Evolutionary conservation across 2,113 vertebrate genomes (phyloP).

Genomic region (Spermophilus dauricus): DNA sequence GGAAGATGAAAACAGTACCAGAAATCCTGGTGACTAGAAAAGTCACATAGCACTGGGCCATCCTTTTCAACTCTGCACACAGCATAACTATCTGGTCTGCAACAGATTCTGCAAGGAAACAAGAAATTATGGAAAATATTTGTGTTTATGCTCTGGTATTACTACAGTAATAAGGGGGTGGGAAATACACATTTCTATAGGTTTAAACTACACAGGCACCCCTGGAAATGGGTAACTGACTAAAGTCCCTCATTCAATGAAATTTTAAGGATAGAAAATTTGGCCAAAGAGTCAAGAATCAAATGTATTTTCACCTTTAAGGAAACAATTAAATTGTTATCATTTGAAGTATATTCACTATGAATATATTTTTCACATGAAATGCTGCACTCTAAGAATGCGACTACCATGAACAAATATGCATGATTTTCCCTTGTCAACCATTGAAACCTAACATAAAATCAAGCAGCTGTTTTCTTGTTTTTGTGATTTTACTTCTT

Average conservation of each 20-base stretch:
- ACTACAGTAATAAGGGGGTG: neutral
- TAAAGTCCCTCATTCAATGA: neutral
- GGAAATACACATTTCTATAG: neutral
- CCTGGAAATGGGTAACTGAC: neutral
- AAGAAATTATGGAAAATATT: neutral
- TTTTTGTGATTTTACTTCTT: neutral
- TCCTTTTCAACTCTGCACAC: constrained; percentile 4
- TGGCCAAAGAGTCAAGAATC: neutral
- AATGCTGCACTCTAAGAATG: neutral
- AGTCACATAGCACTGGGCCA: neutral
- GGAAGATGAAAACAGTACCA: neutral
- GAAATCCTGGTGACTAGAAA: constrained; percentile 1
- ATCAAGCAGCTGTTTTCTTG: neutral
- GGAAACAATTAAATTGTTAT: neutral
- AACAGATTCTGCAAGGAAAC: neutral
- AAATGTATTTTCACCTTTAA: neutral
- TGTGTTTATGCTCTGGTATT: neutral
- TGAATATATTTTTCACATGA: neutral
- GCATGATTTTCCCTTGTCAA: neutral
- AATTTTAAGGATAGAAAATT: neutral
- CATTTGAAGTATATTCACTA: neutral
- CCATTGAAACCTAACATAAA: neutral
- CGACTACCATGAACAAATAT: neutral
- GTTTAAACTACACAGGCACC: neutral
- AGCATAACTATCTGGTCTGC: neutral